Percentiles rank a stretch among this genome's conserved stretches.
These are phyloP conservation scores for Drosophila acutilabella DNA, from an alignment of 2,888 invertebrate species.

Conservation along the genomic window DNA sequence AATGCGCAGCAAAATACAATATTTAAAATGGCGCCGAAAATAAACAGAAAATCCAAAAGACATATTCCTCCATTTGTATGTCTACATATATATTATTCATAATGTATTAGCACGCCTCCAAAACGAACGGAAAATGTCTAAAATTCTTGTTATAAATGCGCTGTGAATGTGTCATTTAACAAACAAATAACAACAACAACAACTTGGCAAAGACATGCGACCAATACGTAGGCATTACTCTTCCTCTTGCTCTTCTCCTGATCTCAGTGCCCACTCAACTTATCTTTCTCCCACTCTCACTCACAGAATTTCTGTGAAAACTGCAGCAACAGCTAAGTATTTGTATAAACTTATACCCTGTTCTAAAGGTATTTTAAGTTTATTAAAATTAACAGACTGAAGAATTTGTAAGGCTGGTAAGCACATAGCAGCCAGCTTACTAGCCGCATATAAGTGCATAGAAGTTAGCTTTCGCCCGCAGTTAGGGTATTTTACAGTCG, in stretches of 20 bases:
- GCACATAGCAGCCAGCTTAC: too few species aligned
- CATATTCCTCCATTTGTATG: slow-evolving; percentile 52
- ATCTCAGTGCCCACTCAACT: neutral
- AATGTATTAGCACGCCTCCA: slow-evolving; percentile 68
- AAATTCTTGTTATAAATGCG: slow-evolving; percentile 66
- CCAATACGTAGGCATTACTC: slow-evolving; percentile 53
- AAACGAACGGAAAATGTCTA: slow-evolving; percentile 31
- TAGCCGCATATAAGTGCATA: too few species aligned
- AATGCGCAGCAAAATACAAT: slow-evolving; percentile 33
- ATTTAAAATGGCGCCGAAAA: slow-evolving; percentile 41
- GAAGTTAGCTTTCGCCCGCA: too few species aligned
- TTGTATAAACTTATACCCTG: slow-evolving; percentile 1
- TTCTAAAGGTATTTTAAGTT: neutral
- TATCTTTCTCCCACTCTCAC: slow-evolving; percentile 10
- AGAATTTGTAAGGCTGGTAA: too few species aligned
- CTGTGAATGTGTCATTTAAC: slow-evolving; percentile 70
- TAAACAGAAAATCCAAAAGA: slow-evolving; percentile 35
- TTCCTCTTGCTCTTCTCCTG: neutral
- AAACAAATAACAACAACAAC: slow-evolving; percentile 39
- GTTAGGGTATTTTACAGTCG: neutral
- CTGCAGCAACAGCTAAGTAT: slow-evolving; percentile 57
- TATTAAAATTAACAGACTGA: neutral
- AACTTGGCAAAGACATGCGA: slow-evolving; percentile 58
- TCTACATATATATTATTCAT: slow-evolving; percentile 65
- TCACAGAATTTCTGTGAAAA: slow-evolving; percentile 50